Percentiles rank a stretch among this genome's conserved stretches.
phyloP scores from a whole-genome alignment of 2,888 invertebrate species.

The Leucophenga maculata region DNA sequence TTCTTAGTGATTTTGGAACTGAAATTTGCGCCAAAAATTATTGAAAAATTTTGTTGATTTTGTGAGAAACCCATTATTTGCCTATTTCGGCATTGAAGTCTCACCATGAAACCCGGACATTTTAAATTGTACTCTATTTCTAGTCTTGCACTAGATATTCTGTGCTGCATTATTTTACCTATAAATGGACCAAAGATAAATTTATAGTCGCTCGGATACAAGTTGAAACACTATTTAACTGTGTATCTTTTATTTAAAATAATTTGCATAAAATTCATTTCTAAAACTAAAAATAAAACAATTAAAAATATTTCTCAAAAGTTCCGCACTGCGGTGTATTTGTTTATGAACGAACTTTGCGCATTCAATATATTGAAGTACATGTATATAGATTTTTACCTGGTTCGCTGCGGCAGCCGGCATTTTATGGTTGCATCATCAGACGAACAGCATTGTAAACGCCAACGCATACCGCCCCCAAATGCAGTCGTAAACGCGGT shows the following conservation, averaged over 20 bases:
- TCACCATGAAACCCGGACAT: too few relatives aligned
- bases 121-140: too few relatives aligned
- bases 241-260: background rate
- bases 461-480: background rate
- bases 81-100: too few relatives aligned
- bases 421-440: slow-evolving; percentile 38
- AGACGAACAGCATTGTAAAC: background rate
- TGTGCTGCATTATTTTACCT: too few relatives aligned
- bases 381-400: background rate
- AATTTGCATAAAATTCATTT: background rate
- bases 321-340: background rate
- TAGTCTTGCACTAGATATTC: too few relatives aligned
- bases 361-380: background rate
- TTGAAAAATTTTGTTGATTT: too few relatives aligned
- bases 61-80: too few relatives aligned
- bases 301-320: background rate
- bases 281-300: background rate
- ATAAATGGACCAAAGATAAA: too few relatives aligned
- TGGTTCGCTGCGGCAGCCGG: slow-evolving; percentile 35
- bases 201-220: background rate
- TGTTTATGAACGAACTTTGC: background rate
- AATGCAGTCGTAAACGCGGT: too few relatives aligned
- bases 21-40: too few relatives aligned
- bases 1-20: too few relatives aligned
- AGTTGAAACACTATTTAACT: background rate